These are phyloP conservation scores for Coronaproctus castanopsis DNA, from an alignment of 2,888 invertebrate species.

Conservation along the genomic window DNA sequence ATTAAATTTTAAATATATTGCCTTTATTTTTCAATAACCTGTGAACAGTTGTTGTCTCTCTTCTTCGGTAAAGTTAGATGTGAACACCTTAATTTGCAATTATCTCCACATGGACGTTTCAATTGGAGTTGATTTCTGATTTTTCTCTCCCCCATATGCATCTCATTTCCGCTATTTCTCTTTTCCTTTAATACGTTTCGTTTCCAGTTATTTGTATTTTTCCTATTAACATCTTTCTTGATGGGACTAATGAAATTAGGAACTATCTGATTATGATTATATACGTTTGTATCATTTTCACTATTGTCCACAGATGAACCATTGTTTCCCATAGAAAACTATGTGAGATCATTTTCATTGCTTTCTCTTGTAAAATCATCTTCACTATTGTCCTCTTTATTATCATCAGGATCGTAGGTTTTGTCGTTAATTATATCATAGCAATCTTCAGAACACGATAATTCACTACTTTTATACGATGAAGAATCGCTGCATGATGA, in stretches of 20 bases:
- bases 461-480: conserved; percentile 1
- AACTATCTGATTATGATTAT: background rate
- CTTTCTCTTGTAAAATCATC: conserved; percentile 3
- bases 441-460: conserved; percentile 5
- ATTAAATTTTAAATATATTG: conserved; percentile 12
- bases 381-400: background rate
- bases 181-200: conserved; percentile 6
- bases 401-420: background rate
- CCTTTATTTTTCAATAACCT: conserved; percentile 13
- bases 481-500: too few species aligned
- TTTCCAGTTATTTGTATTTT: conserved; percentile 7
- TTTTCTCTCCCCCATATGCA: conserved; percentile 2
- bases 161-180: conserved; percentile 5
- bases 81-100: conserved; percentile 12
- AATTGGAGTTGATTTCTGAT: conserved; percentile 9
- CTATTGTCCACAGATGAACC: background rate
- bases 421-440: conserved; percentile 4
- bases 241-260: conserved; percentile 4
- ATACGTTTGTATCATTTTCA: background rate
- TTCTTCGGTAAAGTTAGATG: conserved; percentile 13
- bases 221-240: conserved; percentile 3
- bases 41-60: conserved; percentile 11
- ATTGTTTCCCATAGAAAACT: background rate
- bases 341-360: background rate
- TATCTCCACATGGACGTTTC: conserved; percentile 13